Percentiles rank a stretch among this genome's conserved stretches.
These are phyloP conservation scores for Himalopsyche phryganea DNA, from an alignment of 1,140 invertebrate genomes.

Conservation along the genomic window DNA sequence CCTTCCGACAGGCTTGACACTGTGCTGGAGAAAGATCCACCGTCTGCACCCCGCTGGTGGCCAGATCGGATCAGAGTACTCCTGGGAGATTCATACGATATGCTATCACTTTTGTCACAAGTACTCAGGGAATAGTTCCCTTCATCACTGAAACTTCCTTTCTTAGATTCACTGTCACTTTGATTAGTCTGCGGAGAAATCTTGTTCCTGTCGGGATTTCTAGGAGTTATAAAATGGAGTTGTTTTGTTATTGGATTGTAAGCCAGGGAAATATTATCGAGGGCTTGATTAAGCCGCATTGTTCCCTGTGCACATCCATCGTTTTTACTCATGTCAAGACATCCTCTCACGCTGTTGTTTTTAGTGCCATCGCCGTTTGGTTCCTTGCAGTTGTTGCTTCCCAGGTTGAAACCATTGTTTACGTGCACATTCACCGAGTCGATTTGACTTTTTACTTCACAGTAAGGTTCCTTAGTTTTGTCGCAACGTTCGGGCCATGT, in stretches of 20 bases:
- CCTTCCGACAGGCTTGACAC: slow-evolving; percentile 51
- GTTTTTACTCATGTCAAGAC: slow-evolving; percentile 27
- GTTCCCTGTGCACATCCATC: slow-evolving; percentile 46
- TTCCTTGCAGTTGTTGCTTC: not conserved
- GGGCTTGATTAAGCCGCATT: slow-evolving; percentile 49
- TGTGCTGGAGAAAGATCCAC: slow-evolving; percentile 51
- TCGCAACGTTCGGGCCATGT: slow-evolving; percentile 23
- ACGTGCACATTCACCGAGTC: slow-evolving; percentile 21
- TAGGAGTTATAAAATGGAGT: slow-evolving; percentile 50
- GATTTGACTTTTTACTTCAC: slow-evolving; percentile 10
- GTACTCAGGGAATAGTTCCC: slow-evolving; percentile 51
- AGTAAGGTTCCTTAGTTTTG: slow-evolving; percentile 9
- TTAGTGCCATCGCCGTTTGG: slow-evolving; percentile 7
- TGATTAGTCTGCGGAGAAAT: not conserved
- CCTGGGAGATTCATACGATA: slow-evolving; percentile 49
- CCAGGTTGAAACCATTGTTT: slow-evolving; percentile 23
- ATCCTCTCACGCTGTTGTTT: slow-evolving; percentile 9
- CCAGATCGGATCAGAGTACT: slow-evolving; percentile 50
- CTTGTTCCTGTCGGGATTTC: slow-evolving; percentile 29
- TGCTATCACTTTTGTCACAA: slow-evolving; percentile 46
- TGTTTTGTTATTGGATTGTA: slow-evolving; percentile 54
- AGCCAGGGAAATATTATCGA: slow-evolving; percentile 51
- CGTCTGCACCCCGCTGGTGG: slow-evolving; percentile 48
- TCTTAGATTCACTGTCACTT: slow-evolving; percentile 37
- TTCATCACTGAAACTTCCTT: slow-evolving; percentile 51